Base-by-base conservation (phyloP, 37 sponge, comb jelly and placozoan species). In the Geodia barretti region DNA sequence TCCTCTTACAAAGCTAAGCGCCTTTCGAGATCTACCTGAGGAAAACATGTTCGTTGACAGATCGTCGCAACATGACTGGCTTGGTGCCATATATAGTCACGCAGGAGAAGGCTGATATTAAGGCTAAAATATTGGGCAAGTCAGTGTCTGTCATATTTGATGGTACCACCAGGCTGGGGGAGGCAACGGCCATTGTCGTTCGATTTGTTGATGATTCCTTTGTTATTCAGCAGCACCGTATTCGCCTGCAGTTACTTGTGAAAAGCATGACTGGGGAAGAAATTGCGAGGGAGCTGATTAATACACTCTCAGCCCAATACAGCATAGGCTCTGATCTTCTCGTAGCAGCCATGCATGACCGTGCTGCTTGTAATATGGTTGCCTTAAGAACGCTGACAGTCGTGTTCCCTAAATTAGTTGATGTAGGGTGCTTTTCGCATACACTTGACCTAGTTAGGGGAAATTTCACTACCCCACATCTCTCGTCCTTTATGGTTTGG, bases 21-120 rank as follows among this genome's bases (percentile, higher is more conserved):
- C 38, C 21, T 76, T 84, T 43, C 30, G 62, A 38, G 77, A 75
- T n/a, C 39, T 84, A 34, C 39, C 76, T 28, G 84, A 84, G 39
- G 70, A 84, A 41, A 84, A 69, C 69, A 70, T 60, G 5, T 39
- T 39, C 77, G 5, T 38, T 84, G 34, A 47, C 69, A 43, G 68
- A 74, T 24, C 47, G 68, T 3, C 31, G 76, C 23, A 37, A 83
- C 39, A 59, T 84, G 84, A 26, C 0, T 66, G 84, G 67, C 41
- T 42, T 75, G 20, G 11, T 84, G 2, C 84, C 76, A 14, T 84
- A 76, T 41, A 66, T 75, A 2, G 70, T 11, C 42, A 28, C 74
- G 28, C 59, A 74, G 19, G 74, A 24, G 42, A 5, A 34, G 42
- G 40, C 39, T 33, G 36, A 37, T 23, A 37, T 29, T 7, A 19